phyloP scores from a whole-genome alignment of 2,113 vertebrate species.

The Formicarius rufipectus region DNA sequence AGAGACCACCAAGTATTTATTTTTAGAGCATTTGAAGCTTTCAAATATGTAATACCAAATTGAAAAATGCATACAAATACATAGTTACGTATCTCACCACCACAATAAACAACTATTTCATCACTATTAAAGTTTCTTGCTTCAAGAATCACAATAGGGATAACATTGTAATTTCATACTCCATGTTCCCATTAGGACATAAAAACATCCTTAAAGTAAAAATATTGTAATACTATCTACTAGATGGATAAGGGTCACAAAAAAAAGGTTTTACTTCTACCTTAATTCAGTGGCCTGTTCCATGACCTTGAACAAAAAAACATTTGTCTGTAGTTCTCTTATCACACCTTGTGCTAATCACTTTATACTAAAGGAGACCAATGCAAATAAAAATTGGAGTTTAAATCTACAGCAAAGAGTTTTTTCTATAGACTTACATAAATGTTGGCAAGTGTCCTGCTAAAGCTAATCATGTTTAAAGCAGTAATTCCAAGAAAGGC shows the following conservation, averaged over 20 bases:
- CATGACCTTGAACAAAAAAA: neutral
- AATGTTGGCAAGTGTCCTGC: neutral
- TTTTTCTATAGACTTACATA: neutral
- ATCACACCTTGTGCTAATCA: neutral
- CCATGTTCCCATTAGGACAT: neutral
- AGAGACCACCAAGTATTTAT: neutral
- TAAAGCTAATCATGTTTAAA: neutral
- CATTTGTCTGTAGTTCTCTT: neutral
- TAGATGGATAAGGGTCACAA: neutral
- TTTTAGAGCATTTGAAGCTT: neutral
- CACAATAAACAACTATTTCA: neutral
- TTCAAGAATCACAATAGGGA: neutral
- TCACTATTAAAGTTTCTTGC: neutral
- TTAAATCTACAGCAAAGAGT: neutral
- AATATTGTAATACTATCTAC: neutral
- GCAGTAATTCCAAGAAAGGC: neutral
- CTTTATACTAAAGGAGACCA: neutral
- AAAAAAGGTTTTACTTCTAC: neutral
- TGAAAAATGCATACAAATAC: neutral
- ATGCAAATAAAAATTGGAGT: neutral
- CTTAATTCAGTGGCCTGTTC: neutral
- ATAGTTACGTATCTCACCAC: neutral
- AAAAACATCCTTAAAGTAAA: neutral
- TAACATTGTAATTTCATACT: neutral
- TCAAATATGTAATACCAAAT: neutral